Percentiles rank a stretch among this genome's conserved stretches.
Conservation (phyloP, 2,888 invertebrate species). For the Leucophora obtusa region DNA sequence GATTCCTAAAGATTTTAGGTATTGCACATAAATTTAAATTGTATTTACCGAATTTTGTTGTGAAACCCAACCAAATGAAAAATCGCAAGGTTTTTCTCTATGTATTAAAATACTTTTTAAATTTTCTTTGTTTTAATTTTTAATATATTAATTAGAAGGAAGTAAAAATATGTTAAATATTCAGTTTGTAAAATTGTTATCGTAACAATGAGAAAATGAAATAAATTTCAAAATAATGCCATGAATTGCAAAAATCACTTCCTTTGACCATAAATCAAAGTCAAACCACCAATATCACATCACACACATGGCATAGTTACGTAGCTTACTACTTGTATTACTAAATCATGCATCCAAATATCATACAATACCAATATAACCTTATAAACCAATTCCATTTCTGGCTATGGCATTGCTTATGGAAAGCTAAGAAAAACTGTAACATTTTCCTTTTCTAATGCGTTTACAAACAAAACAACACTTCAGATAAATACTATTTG, state of each 20-base stretch:
- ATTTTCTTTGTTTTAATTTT: neutral
- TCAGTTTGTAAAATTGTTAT: conserved; percentile 1
- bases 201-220: conserved; percentile 3
- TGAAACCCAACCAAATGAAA: no score
- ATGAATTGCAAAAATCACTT: conserved; percentile 29
- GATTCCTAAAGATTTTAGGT: no score
- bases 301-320: no score
- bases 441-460: conserved; percentile 3
- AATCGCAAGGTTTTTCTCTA: no score
- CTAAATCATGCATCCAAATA: no score
- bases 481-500: neutral
- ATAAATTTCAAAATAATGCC: neutral
- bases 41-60: no score
- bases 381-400: conserved; percentile 52
- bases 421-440: conserved; percentile 21
- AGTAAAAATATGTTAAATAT: conserved; percentile 42
- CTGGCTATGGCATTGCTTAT: conserved; percentile 18
- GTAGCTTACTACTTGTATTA: no score
- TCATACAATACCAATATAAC: conserved; percentile 20
- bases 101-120: no score
- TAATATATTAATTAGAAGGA: conserved; percentile 46
- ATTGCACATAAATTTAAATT: no score
- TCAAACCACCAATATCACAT: conserved; percentile 20
- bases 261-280: conserved; percentile 55
- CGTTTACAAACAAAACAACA: conserved; percentile 7